Percentiles rank a stretch among this genome's conserved stretches.
These are phyloP conservation scores for Melanogrammus aeglefinus DNA, from an alignment of 2,797 vertebrate species.

Conservation along the genomic window DNA sequence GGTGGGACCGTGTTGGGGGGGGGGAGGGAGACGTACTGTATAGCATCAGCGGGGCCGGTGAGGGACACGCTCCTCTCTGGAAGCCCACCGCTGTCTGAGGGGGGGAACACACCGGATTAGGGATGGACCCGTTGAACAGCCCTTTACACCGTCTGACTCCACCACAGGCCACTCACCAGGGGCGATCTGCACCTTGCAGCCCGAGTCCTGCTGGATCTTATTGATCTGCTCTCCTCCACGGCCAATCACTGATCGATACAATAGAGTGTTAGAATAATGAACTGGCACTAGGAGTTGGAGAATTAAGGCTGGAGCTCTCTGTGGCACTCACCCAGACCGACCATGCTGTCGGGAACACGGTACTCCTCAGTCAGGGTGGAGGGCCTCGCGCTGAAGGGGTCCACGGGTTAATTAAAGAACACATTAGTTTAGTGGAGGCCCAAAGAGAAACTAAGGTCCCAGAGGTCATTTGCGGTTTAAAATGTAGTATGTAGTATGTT, in stretches of 20 bases:
- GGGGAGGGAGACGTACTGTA: constrained; percentile 72
- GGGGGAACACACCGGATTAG: background rate
- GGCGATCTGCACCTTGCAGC: constrained; percentile 94
- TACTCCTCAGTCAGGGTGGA: constrained; percentile 86
- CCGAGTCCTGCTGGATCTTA: constrained; percentile 94
- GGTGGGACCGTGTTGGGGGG: background rate
- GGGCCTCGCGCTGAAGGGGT: constrained; percentile 54
- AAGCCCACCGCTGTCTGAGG: constrained; percentile 85
- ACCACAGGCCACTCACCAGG: constrained; percentile 71
- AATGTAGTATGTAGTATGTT: background rate
- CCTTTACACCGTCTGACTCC: background rate
- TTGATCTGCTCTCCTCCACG: constrained; percentile 93
- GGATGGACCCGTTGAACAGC: background rate
- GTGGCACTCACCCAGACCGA: constrained; percentile 88
- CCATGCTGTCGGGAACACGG: constrained; percentile 90
- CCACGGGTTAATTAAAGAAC: background rate
- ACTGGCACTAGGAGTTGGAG: background rate
- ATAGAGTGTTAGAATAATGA: background rate
- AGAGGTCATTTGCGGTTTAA: background rate
- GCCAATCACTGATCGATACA: constrained; percentile 82
- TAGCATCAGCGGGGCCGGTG: constrained; percentile 83
- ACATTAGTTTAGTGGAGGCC: background rate
- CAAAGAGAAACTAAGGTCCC: background rate
- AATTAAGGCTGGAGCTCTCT: background rate
- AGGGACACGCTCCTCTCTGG: constrained; percentile 87